Percentiles rank a stretch among this genome's conserved stretches.
These are phyloP conservation scores for Tetraodon nigroviridis DNA, from an alignment of 2,113 vertebrate species.

Conservation along the genomic window DNA sequence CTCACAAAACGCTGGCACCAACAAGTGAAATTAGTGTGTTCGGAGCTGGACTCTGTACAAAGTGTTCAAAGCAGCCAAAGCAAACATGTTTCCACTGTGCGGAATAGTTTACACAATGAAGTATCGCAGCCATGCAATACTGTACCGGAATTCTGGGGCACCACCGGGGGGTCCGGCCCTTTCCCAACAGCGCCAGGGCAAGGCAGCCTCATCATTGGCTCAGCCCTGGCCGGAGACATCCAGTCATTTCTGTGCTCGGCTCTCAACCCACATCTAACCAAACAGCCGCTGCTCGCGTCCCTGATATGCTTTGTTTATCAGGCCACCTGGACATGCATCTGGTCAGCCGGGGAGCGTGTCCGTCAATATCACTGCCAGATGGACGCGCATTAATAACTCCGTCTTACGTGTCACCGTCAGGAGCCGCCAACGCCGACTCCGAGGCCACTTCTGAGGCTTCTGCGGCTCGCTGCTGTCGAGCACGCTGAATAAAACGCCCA, in stretches of 20 bases:
- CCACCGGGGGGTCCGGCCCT: constrained; percentile 48
- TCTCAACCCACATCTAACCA: constrained; percentile 59
- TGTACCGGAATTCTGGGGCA: constrained; percentile 65
- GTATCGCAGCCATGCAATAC: constrained; percentile 49
- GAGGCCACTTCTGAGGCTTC: constrained; percentile 16
- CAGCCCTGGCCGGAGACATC: constrained; percentile 33
- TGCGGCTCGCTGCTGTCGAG: neutral
- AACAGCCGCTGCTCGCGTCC: constrained; percentile 49
- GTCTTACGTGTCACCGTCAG: constrained; percentile 41
- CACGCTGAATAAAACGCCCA: constrained; percentile 31
- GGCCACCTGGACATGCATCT: constrained; percentile 69
- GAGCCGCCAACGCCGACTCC: constrained; percentile 11
- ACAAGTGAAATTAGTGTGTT: constrained; percentile 55
- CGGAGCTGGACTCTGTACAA: constrained; percentile 65
- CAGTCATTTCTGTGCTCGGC: constrained; percentile 51
- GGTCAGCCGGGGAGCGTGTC: constrained; percentile 50
- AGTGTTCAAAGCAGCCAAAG: constrained; percentile 71
- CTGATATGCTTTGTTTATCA: constrained; percentile 64
- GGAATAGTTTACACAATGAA: constrained; percentile 69
- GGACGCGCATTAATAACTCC: constrained; percentile 58
- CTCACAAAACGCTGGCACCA: constrained; percentile 40
- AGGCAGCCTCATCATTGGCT: constrained; percentile 55
- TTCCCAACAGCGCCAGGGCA: constrained; percentile 40
- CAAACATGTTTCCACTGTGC: constrained; percentile 68
- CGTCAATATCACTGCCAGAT: constrained; percentile 60